Conservation (phyloP, 2,113 vertebrate genomes). For the Mormoops blainvillei region DNA sequence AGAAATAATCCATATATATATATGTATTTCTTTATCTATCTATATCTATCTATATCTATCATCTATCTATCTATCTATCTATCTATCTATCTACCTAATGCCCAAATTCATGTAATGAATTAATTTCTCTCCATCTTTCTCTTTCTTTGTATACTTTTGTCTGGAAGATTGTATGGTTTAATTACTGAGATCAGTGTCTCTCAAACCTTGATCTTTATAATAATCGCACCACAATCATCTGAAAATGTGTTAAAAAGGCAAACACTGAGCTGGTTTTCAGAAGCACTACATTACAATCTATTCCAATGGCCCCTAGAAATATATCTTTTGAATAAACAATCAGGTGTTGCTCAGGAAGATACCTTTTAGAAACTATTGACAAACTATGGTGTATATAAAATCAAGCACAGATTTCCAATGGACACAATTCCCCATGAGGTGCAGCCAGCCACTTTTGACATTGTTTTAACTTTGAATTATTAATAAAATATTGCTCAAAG, state of each 20-base stretch:
- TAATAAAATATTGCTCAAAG: not conserved
- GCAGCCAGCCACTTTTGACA: not conserved
- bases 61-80: no score
- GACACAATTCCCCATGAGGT: not conserved
- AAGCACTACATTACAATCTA: not conserved
- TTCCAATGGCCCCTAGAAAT: not conserved
- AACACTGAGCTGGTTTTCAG: not conserved
- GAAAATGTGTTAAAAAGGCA: not conserved
- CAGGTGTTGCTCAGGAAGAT: not conserved
- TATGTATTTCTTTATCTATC: no score
- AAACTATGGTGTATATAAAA: not conserved
- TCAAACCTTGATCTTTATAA: not conserved
- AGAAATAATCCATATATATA: not conserved
- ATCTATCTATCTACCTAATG: not conserved
- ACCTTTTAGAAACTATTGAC: not conserved
- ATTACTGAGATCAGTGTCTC: not conserved
- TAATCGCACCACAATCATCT: not conserved
- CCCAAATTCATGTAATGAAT: not conserved
- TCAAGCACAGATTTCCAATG: not conserved
- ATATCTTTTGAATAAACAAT: not conserved
- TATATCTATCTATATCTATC: no score
- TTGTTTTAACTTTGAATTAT: not conserved
- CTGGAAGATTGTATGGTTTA: not conserved
- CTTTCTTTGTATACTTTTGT: not conserved
- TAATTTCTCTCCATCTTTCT: not conserved